phyloP scores from a whole-genome alignment of 2,113 vertebrate genomes.

The Oreochromis spilurus region DNA sequence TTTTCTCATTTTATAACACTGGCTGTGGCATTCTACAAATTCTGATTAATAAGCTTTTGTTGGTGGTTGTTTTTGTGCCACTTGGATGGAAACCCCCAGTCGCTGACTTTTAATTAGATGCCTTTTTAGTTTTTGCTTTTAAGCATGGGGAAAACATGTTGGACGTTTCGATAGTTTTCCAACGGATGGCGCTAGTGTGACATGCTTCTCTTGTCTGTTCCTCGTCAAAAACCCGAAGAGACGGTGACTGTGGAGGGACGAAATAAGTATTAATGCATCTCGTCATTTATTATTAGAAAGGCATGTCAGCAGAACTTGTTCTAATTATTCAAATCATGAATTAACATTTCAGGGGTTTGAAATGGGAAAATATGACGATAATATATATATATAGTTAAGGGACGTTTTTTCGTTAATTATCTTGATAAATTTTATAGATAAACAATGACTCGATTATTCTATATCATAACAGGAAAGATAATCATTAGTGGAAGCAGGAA shows the following conservation, averaged over 20 bases:
- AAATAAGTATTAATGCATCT: neutral
- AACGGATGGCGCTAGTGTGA: conserved; percentile 23
- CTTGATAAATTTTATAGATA: neutral
- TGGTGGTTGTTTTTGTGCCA: neutral
- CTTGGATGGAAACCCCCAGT: neutral
- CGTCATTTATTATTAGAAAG: neutral
- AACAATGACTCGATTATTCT: neutral
- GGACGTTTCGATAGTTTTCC: neutral
- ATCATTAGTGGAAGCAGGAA: neutral
- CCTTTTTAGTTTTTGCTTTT: neutral
- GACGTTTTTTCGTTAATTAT: neutral
- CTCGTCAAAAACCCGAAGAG: neutral
- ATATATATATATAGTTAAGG: neutral
- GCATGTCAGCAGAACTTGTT: neutral
- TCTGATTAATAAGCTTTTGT: neutral
- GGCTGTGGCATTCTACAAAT: neutral
- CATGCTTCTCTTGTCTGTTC: neutral
- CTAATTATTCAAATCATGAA: neutral
- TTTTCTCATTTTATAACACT: neutral
- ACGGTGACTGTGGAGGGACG: neutral
- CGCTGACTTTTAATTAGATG: neutral
- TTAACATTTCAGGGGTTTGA: neutral
- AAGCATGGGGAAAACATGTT: neutral
- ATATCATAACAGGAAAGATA: neutral
- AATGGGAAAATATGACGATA: neutral